These are phyloP conservation scores for Drosophila jambulina DNA, from an alignment of 1,140 invertebrate genomes.

Conservation along the genomic window DNA sequence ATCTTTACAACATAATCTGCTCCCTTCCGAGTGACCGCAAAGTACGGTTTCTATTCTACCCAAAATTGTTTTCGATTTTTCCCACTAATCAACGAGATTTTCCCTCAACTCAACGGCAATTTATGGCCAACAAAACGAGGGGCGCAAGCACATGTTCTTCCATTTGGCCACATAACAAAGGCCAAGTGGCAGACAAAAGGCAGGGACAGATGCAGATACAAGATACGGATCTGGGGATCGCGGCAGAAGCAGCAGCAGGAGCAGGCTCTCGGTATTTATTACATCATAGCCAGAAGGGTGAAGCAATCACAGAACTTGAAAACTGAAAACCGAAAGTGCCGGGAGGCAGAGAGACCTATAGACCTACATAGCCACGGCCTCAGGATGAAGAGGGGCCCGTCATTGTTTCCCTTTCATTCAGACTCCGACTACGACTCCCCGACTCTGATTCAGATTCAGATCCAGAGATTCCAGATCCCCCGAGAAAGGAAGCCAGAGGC, in stretches of 20 bases:
- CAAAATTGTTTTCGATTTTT: slow-evolving; percentile 44
- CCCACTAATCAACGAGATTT: slow-evolving; percentile 77
- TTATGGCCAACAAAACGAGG: slow-evolving; percentile 52
- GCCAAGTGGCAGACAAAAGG: slow-evolving; percentile 25
- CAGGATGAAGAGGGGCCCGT: slow-evolving; percentile 33
- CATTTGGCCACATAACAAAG: slow-evolving; percentile 11
- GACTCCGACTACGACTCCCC: slow-evolving; percentile 17
- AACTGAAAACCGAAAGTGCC: slow-evolving; percentile 83
- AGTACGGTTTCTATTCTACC: slow-evolving; percentile 63
- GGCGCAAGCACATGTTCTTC: slow-evolving; percentile 74
- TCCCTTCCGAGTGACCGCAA: slow-evolving; percentile 67
- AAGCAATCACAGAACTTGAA: slow-evolving; percentile 73
- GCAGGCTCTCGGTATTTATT: slow-evolving; percentile 63
- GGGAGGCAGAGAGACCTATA: slow-evolving; percentile 69
- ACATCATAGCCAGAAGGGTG: slow-evolving; percentile 62
- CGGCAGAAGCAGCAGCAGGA: slow-evolving; percentile 19
- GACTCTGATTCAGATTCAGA: slow-evolving; percentile 20
- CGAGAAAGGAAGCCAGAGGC: slow-evolving; percentile 44
- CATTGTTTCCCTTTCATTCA: slow-evolving; percentile 78
- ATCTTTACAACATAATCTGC: slow-evolving; percentile 54
- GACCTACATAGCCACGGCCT: slow-evolving; percentile 71
- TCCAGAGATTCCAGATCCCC: slow-evolving; percentile 38
- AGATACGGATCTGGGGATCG: slow-evolving; percentile 51
- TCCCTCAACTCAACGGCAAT: slow-evolving; percentile 55
- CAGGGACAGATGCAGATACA: slow-evolving; percentile 34